Base-by-base conservation (phyloP, 2,113 vertebrate genomes). In the Garra rufa region DNA sequence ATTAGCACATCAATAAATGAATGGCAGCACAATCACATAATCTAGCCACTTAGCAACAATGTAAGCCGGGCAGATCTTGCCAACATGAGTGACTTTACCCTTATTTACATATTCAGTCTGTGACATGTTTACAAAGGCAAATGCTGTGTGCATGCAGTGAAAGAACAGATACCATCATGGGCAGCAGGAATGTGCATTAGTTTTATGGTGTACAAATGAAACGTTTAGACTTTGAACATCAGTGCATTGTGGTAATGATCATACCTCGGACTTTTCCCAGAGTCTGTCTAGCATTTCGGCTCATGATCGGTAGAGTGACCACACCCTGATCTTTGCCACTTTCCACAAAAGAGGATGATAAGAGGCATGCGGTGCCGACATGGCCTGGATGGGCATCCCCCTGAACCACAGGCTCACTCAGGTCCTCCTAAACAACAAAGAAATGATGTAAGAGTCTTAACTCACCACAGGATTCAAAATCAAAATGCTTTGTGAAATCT, bases 191-290 rank as follows among this genome's bases (percentile, higher is more conserved):
- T 46, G 9, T 30, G 7, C 11, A 43, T 78, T 41, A 17, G 34
- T 78, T 78, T 17, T 28, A 80, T 80, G 61, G 10, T 19, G 26
- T 30, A n/a, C 9, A 67, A 65, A 79, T 19, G 4, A 79, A 10
- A 52, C 3, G 15, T 52, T 76, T 38, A 11, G 19, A 57, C 28
- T 38, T 17, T 55, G 1, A 30, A 26, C n/a, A 44, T 3, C 21
- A 61, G 55, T 4, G 43, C 26, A 46, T 8, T 6, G 3, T 48
- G n/a, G n/a, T 59, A 8, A 15, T 28, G 3, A 14, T 1, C 81
- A 89, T 93, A 99, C 98, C 98, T 96, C 95, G 92, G 10, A 99
- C 97, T 97, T 97, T 99, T 74, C 98, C 98, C 50, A 99, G 95
- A 3, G 98, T 97, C 90, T 96, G 97, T 84, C 97, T 95, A 63